Base-by-base conservation (phyloP, 2,113 vertebrate species). In the Menidia beryllina region DNA sequence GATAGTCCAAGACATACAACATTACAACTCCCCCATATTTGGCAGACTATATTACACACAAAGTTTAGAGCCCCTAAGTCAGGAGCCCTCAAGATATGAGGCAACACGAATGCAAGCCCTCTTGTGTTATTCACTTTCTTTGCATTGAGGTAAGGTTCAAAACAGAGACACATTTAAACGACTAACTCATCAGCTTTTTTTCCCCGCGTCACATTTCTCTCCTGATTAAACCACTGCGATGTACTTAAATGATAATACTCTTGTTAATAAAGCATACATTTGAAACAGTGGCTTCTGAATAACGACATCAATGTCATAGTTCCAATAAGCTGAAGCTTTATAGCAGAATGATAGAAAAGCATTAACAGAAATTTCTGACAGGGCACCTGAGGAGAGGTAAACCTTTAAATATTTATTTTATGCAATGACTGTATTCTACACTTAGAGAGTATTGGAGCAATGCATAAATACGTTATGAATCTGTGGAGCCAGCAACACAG, bases 271-370 rank as follows among this genome's bases (percentile, higher is more conserved):
- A 74, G 59, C 76, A 73, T 62, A 75, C 81, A 76, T 53, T n/a
- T 69, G 72, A 70, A 60, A 72, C 48, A 78, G 69, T 79, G 72
- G 68, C 72, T 84, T 75, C 52, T 78, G 59, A 71, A 71, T 52
- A 86, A 81, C 62, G 66, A 73, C 83, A 71, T 74, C 66, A 83
- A 84, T 75, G 30, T 78, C 74, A 88, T 77, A 72, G 75, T 72
- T 59, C 66, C 82, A 75, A 72, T 60, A 70, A 81, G 74, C 55
- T 38, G 43, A 72, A 26, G 62, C 48, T 58, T 85, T 70, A 74
- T 82, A 77, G 81, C 61, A 72, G 55, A 56, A 59, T 69, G 71
- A 75, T 57, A 74, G 67, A 39, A 2, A 51, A 56, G 74, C 66
- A 66, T 75, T 77, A 47, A 70, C 21, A 34, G 19, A 76, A 71